Conservation (phyloP, 2,888 invertebrate genomes). For the Julus scanicus region DNA sequence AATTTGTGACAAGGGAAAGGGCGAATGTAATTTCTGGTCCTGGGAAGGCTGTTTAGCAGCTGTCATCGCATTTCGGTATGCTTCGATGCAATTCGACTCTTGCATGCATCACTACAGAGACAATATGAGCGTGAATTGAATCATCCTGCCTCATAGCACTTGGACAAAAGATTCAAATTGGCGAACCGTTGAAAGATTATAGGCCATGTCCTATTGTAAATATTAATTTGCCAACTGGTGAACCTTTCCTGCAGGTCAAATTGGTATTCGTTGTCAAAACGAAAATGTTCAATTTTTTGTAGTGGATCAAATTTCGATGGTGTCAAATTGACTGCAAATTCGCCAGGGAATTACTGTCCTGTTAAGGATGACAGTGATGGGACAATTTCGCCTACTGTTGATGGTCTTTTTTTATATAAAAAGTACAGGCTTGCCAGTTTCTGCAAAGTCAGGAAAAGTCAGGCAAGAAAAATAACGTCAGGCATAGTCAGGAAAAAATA, state of each 20-base stretch:
- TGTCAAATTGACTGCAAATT: too few species aligned
- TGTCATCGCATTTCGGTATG: not conserved
- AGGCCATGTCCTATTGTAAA: constrained; percentile 7
- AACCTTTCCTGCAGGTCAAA: not conserved
- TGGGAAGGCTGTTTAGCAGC: constrained; percentile 4
- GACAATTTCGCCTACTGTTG: too few species aligned
- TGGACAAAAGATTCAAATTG: constrained; percentile 22
- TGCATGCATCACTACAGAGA: not conserved
- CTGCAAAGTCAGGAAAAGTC: too few species aligned
- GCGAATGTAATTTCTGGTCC: not conserved
- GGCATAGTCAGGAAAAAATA: too few species aligned
- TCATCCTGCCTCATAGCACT: not conserved
- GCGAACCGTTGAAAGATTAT: not conserved
- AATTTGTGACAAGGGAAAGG: not conserved
- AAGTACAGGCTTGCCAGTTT: too few species aligned
- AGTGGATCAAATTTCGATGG: too few species aligned
- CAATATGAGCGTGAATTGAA: not conserved
- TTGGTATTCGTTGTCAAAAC: not conserved
- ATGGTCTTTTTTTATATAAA: too few species aligned
- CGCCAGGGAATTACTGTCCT: too few species aligned
- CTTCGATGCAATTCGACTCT: constrained; percentile 5
- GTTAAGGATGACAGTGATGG: too few species aligned
- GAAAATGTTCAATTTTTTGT: not conserved
- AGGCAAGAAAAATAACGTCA: too few species aligned
- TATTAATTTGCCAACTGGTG: constrained; percentile 8